A percentile compares a stretch with the other conserved stretches of the same genome.
These are phyloP conservation scores for Pseudorectes ferrugineus DNA, from an alignment of 2,113 vertebrate species.

Conservation along the genomic window DNA sequence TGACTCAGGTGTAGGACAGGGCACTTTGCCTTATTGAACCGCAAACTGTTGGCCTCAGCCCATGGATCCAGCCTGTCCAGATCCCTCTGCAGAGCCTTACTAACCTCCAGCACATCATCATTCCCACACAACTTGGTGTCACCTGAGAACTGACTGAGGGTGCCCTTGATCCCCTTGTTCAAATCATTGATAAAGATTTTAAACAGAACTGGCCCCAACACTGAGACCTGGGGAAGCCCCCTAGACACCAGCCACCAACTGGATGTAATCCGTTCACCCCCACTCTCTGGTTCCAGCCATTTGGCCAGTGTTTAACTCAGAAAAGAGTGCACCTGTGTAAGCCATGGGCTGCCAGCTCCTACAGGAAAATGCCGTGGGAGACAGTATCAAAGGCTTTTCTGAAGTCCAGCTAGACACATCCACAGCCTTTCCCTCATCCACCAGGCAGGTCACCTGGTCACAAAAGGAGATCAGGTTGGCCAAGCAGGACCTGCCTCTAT, in stretches of 20 bases:
- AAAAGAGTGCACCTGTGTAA: not conserved
- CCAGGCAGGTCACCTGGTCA: not conserved
- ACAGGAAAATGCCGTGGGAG: not conserved
- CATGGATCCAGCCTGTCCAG: not conserved
- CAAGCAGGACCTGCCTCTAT: not conserved
- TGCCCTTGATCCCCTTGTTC: not conserved
- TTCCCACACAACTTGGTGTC: not conserved
- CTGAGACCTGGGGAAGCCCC: not conserved
- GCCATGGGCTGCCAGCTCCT: not conserved
- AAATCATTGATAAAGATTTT: not conserved
- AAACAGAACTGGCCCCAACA: not conserved
- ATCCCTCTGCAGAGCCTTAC: not conserved
- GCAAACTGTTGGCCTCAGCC: not conserved
- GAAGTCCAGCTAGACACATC: not conserved
- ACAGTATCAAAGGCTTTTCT: not conserved
- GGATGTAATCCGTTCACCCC: not conserved
- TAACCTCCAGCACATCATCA: not conserved
- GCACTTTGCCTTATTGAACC: rapidly evolving
- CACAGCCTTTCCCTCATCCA: not conserved
- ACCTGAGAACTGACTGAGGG: not conserved
- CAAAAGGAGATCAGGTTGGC: not conserved
- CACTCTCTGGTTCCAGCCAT: not conserved
- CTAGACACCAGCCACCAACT: not conserved
- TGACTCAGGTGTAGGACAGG: not conserved
- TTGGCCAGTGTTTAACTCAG: not conserved